Evolutionary conservation across 2,113 vertebrate species (phyloP).

Genomic region (Notothenia coriiceps): DNA sequence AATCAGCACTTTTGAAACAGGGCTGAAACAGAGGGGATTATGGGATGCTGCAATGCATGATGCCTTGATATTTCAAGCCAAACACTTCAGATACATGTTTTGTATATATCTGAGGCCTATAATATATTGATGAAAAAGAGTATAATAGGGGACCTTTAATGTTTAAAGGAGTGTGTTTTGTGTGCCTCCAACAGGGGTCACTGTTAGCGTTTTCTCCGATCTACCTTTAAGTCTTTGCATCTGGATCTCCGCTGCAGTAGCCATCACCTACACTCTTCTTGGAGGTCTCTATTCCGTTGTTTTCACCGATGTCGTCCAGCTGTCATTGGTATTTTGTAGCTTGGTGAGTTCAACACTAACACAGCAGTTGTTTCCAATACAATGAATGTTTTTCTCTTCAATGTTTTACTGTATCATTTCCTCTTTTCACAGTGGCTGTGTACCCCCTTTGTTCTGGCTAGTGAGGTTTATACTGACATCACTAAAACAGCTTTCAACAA

Average conservation of each 20-base stretch:
- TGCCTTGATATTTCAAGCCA: too few species aligned
- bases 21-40: too few species aligned
- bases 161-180: too few species aligned
- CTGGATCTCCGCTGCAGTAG: conserved; percentile 17
- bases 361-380: background rate
- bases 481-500: background rate
- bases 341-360: conserved; percentile 1
- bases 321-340: background rate
- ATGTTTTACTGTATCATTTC: background rate
- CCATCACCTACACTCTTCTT: conserved; percentile 5
- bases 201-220: background rate
- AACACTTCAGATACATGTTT: too few species aligned
- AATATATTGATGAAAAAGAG: too few species aligned
- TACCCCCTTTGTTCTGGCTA: background rate
- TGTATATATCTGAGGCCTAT: too few species aligned
- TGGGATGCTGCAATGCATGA: too few species aligned
- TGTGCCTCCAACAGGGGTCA: background rate
- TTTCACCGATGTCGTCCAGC: conserved; percentile 14
- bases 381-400: background rate
- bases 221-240: background rate
- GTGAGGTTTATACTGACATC: background rate
- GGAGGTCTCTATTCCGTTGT: conserved; percentile 13
- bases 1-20: too few species aligned
- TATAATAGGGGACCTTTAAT: too few species aligned
- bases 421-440: conserved; percentile 12